Percentiles rank a stretch among this genome's conserved stretches.
These are phyloP conservation scores for Xenops minutus DNA, from an alignment of 2,797 vertebrate genomes.

Conservation along the genomic window DNA sequence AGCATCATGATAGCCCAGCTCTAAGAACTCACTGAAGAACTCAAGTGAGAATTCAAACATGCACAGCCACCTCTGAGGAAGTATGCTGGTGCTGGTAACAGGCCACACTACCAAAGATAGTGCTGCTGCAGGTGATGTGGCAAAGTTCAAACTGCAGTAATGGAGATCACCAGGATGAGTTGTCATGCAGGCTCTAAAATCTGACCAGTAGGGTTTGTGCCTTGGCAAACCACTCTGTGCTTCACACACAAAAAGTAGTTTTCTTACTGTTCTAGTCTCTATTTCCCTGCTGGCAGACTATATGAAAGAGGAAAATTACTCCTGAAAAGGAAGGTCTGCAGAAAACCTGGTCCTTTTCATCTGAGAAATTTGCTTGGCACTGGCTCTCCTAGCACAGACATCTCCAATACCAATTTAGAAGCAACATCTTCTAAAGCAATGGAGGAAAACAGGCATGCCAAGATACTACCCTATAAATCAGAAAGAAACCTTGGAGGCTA, in stretches of 20 bases:
- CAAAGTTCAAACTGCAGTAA: not conserved
- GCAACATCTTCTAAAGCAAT: not conserved
- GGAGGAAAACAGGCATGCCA: not conserved
- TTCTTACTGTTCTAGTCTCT: not conserved
- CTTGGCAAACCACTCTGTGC: not conserved
- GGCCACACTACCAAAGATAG: not conserved
- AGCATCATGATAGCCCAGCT: not conserved
- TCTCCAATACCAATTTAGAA: not conserved
- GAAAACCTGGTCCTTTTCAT: not conserved
- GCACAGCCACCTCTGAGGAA: not conserved
- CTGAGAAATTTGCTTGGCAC: not conserved
- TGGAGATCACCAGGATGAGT: not conserved
- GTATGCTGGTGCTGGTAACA: not conserved
- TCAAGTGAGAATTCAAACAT: not conserved
- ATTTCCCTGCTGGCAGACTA: not conserved
- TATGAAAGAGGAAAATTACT: not conserved
- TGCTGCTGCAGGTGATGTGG: not conserved
- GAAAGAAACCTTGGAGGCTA: not conserved
- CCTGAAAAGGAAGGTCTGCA: not conserved
- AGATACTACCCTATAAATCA: not conserved
- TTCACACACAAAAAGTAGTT: not conserved
- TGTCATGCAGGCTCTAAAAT: not conserved
- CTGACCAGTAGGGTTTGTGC: accelerated
- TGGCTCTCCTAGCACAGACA: not conserved
- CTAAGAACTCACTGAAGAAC: not conserved